phyloP scores from a whole-genome alignment of 2,888 invertebrate species.

The Dynastes maya region DNA sequence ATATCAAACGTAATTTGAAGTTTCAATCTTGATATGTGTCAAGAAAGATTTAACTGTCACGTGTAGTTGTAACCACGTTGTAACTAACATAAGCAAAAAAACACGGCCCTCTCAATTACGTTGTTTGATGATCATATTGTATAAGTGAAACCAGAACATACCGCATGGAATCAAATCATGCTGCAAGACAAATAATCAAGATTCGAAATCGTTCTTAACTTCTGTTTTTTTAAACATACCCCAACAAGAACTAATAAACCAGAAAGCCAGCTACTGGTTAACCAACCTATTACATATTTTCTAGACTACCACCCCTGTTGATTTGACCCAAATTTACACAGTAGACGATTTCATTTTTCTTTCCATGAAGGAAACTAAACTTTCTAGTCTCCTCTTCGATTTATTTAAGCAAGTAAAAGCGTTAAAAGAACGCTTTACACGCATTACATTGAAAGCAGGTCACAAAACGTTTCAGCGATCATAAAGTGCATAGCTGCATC shows the following conservation, averaged over 20 bases:
- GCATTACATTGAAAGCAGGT: neutral
- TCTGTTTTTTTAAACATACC: neutral
- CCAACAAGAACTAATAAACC: neutral
- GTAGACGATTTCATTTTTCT: conserved; percentile 36
- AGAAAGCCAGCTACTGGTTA: conserved; percentile 40
- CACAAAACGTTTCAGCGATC: conserved; percentile 6
- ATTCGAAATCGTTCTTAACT: too few species aligned
- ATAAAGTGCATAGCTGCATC: conserved; percentile 21
- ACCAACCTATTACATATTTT: conserved; percentile 36
- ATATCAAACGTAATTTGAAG: too few species aligned
- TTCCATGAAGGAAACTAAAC: conserved; percentile 41
- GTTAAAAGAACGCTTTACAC: conserved; percentile 4
- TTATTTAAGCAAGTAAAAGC: conserved; percentile 20
- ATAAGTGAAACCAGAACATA: too few species aligned
- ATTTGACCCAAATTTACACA: conserved; percentile 42
- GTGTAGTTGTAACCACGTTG: too few species aligned
- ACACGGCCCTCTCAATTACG: too few species aligned
- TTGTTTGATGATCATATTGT: too few species aligned
- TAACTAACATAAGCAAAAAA: too few species aligned
- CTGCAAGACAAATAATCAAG: too few species aligned
- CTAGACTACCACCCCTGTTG: conserved; percentile 35
- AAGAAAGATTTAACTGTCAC: too few species aligned
- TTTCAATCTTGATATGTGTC: too few species aligned
- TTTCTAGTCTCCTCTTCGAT: conserved; percentile 34
- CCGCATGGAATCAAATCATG: too few species aligned